Evolutionary conservation across 2,888 invertebrate genomes (phyloP).

Genomic region (Cerastis rubricosa): DNA sequence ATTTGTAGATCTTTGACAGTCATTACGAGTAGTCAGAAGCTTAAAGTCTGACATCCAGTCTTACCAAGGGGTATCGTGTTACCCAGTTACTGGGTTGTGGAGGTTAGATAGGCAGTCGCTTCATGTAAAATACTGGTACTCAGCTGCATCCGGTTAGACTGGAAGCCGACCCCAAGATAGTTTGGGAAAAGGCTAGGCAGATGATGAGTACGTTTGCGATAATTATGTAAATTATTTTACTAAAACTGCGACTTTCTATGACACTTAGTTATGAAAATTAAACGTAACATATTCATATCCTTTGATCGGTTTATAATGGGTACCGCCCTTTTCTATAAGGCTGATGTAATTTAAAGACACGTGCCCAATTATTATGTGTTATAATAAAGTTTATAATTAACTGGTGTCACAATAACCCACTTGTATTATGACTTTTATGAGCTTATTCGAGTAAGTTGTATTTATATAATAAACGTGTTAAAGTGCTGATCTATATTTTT

Average conservation of each 20-base stretch:
- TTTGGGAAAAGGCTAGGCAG: too few species aligned
- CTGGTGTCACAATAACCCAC: slow-evolving; percentile 19
- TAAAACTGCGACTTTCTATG: background rate
- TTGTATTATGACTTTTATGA: background rate
- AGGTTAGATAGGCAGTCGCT: too few species aligned
- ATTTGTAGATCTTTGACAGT: too few species aligned
- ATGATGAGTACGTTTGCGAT: too few species aligned
- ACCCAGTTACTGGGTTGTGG: too few species aligned
- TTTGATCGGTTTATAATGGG: background rate
- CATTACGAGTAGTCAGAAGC: too few species aligned
- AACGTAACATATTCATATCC: background rate
- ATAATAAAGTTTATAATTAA: slow-evolving; percentile 18
- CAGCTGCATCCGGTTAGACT: too few species aligned
- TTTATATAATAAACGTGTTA: background rate
- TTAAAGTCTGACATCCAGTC: too few species aligned
- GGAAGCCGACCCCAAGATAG: too few species aligned
- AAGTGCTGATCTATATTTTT: background rate
- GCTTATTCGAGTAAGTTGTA: slow-evolving; percentile 5
- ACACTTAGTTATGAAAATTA: background rate
- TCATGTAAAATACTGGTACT: too few species aligned
- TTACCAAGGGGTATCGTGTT: too few species aligned
- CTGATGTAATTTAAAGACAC: background rate
- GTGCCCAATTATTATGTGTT: slow-evolving; percentile 17
- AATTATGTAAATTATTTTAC: too few species aligned
- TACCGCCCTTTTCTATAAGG: slow-evolving; percentile 4